These are phyloP conservation scores for Furnarius figulus DNA, from an alignment of 2,113 vertebrate species.

Conservation along the genomic window DNA sequence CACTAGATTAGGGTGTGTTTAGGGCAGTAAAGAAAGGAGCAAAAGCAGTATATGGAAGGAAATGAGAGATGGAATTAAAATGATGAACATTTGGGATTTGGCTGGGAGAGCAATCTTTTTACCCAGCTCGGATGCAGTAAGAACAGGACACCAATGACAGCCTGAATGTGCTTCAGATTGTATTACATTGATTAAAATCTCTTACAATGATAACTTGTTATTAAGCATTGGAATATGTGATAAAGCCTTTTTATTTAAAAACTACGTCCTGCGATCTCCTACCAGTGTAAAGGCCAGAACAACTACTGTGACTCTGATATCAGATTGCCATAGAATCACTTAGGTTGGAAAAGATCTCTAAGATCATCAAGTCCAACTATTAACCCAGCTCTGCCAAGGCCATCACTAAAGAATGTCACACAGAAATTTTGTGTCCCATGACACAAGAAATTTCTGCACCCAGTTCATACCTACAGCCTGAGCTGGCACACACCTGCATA, in stretches of 20 bases:
- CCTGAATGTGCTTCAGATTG: background rate
- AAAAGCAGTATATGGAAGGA: background rate
- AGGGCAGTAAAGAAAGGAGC: background rate
- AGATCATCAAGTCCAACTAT: background rate
- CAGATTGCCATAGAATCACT: background rate
- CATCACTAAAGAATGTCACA: background rate
- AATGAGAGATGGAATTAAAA: background rate
- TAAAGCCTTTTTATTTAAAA: background rate
- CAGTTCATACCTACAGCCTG: background rate
- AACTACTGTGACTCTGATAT: background rate
- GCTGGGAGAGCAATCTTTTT: background rate
- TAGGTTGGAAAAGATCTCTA: background rate
- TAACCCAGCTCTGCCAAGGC: background rate
- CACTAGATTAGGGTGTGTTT: background rate
- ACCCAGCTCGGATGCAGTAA: background rate
- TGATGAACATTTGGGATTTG: background rate
- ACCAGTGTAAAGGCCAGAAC: background rate
- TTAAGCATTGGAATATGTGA: background rate
- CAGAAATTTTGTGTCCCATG: background rate
- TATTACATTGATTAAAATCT: background rate
- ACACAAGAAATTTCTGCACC: background rate
- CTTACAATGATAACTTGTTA: background rate
- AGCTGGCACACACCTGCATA: rapidly evolving
- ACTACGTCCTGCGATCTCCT: background rate
- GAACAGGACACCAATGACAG: background rate